Base-by-base conservation (phyloP, 2,113 vertebrate genomes). In the Aythya baeri region DNA sequence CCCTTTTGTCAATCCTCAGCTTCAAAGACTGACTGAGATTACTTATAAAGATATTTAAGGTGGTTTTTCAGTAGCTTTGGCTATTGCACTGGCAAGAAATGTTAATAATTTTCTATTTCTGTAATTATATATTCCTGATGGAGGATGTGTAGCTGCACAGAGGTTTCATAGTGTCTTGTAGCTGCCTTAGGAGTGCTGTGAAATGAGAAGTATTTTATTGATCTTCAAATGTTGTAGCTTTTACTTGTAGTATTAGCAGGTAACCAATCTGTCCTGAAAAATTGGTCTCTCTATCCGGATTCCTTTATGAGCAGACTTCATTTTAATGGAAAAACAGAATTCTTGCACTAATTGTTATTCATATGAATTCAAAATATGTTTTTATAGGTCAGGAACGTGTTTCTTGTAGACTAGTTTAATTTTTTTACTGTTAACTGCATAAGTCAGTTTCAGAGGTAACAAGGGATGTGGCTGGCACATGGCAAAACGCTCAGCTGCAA, bases 41-140 rank as follows among this genome's bases (percentile, higher is more conserved):
- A 38, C 58, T 91, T 72, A 68, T 12, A 38, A 91, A 94, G 91
- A 31, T 85, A 25, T 93, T 87, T 54, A 83, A 93, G 76, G 20
- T 82, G 36, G 44, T 84, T 36, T 3, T 70, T 87, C 85, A 89
- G 59, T 71, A 63, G 84, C 50, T 93, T 94, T 89, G 62, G 44
- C 43, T 77, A 9, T 83, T 66, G 82, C 32, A 83, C 46, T 85
- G 0, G 0, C 23, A 76, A 63, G 43, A 85, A 82, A 63, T 50
- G 14, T 8, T 57, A 72, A 17, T 34, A 79, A 13, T 88, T 87
- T 86, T 78, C 46, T 44, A 61, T n/a, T 77, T 77, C 62, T 86
- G 73, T 73, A 66, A 32, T 46, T 91, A n/a, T 1, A 3, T 91
- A 16, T 89, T 89, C 59, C 73, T 83, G 41, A 54, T 57, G 27